Percentiles rank a stretch among this genome's conserved stretches.
Evolutionary conservation across 2,888 invertebrate genomes (phyloP).

Genomic region (Myopa tessellatipennis): DNA sequence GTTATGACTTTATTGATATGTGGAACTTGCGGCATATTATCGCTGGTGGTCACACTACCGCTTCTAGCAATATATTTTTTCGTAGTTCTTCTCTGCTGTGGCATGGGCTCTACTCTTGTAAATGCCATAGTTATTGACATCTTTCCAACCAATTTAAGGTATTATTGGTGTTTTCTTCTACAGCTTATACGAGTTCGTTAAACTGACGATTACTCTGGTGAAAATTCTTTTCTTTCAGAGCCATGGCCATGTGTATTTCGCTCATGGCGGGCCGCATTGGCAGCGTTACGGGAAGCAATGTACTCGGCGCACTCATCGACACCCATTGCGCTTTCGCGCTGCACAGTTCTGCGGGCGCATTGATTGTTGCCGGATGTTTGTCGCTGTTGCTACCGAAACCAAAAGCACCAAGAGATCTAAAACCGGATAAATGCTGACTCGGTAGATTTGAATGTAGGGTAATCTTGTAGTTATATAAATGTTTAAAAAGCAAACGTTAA

Average conservation of each 20-base stretch:
- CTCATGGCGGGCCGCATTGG: slow-evolving; percentile 54
- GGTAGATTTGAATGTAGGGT: too few species aligned
- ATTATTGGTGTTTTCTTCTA: slow-evolving; percentile 16
- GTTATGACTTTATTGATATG: slow-evolving; percentile 50
- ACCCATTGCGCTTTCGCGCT: slow-evolving; percentile 50
- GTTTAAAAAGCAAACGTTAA: too few species aligned
- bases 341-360: slow-evolving; percentile 42
- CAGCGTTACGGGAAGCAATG: slow-evolving; percentile 51
- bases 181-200: not conserved
- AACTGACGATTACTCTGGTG: too few species aligned
- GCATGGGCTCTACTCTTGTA: slow-evolving; percentile 55
- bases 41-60: slow-evolving; percentile 50
- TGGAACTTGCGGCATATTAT: slow-evolving; percentile 51
- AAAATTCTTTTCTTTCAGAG: slow-evolving; percentile 46
- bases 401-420: slow-evolving; percentile 16
- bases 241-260: slow-evolving; percentile 56
- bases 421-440: slow-evolving; percentile 29
- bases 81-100: slow-evolving; percentile 52
- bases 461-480: too few species aligned
- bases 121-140: slow-evolving; percentile 60
- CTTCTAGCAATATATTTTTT: slow-evolving; percentile 53
- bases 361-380: slow-evolving; percentile 48
- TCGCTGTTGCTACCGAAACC: slow-evolving; percentile 47
- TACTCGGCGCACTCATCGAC: slow-evolving; percentile 51
- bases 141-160: slow-evolving; percentile 63